Evolutionary conservation across 37 sponge, comb jelly and placozoan species (phyloP), one percentile per base, ranked within the genome.

Genomic region (Dysidea cf. avara): DNA sequence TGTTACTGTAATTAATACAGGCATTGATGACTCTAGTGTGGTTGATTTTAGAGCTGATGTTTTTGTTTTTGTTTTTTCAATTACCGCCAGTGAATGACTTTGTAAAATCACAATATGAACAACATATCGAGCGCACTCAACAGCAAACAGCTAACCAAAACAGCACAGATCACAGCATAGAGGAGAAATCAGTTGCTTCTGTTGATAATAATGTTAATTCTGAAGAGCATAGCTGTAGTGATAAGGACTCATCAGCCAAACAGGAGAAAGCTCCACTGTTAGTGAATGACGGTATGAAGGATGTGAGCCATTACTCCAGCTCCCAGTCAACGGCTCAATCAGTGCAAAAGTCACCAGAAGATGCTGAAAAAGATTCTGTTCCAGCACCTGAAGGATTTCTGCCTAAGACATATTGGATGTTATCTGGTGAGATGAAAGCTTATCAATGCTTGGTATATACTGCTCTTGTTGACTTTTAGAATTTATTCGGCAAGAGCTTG

Each of bases 21-120:
- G 57, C 54, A 1, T 70, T 92, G 31, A 92, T 92, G 93, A 49
- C 66, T 4, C 14, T 80, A 22, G 52, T 92, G 36, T 92, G 88
- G 88, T 6, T 68, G 1, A 20, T 83, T 0, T 30, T 88, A 28
- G 85, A 92, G 56, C 29, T 87, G 7, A 51, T 84, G 68, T 77
- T 88, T 48, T 35, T 92, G 0, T 63, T 92, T 52, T 39, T 80
- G 5, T 92, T 81, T 70, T 88, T 62, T 46, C 51, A 80, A 3
- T 38, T 84, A 17, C 92, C 92, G 22, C 24, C 69, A 67, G 48
- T 80, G 13, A 1, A 66, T 25, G 78, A 77, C 17, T 18, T 1
- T 26, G 46, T 43, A 5, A 43, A 43, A 43, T 60, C 61, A 21
- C 39, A 54, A 6, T 22, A 68, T 47, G 49, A 21, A 68, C 7